phyloP scores from a whole-genome alignment of 2,888 invertebrate species.

The Scaptomyza flava region DNA sequence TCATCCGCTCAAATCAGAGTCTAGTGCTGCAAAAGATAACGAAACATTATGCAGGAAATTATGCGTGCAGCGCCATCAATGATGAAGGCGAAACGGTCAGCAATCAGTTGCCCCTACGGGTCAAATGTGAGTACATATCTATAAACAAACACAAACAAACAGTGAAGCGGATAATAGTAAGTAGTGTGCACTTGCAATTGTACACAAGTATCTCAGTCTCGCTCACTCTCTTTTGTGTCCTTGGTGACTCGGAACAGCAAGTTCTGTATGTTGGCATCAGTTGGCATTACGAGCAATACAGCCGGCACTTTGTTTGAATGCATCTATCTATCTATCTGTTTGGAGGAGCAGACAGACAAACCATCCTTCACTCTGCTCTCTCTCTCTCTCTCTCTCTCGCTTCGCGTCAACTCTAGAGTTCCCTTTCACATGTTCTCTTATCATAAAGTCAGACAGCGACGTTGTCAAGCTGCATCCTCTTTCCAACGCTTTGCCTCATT shows the following conservation, averaged over 20 bases:
- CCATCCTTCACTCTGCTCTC: not conserved
- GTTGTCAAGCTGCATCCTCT: constrained; percentile 37
- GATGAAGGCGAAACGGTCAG: constrained; percentile 94
- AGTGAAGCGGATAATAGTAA: not conserved
- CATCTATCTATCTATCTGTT: constrained; percentile 59
- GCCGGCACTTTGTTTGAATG: constrained; percentile 62
- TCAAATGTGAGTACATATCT: constrained; percentile 91
- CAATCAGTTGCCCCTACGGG: constrained; percentile 92
- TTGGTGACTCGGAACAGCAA: not conserved
- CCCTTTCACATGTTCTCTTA: constrained; percentile 65
- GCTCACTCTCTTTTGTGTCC: not conserved
- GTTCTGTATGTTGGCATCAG: constrained; percentile 20
- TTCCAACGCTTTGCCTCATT: constrained; percentile 33
- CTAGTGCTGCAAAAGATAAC: constrained; percentile 95
- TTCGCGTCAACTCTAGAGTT: not conserved
- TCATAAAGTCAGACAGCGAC: constrained; percentile 62
- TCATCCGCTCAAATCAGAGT: constrained; percentile 96
- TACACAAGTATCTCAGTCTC: not conserved
- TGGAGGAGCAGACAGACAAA: not conserved
- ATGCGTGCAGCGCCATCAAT: constrained; percentile 95
- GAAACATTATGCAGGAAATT: constrained; percentile 92
- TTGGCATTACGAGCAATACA: constrained; percentile 45
- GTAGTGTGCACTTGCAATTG: not conserved
- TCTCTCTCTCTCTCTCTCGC: not conserved
- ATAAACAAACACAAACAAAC: constrained; percentile 19